Base-by-base conservation (phyloP, 2,888 invertebrate species). In the Chaitophorus viminalis region DNA sequence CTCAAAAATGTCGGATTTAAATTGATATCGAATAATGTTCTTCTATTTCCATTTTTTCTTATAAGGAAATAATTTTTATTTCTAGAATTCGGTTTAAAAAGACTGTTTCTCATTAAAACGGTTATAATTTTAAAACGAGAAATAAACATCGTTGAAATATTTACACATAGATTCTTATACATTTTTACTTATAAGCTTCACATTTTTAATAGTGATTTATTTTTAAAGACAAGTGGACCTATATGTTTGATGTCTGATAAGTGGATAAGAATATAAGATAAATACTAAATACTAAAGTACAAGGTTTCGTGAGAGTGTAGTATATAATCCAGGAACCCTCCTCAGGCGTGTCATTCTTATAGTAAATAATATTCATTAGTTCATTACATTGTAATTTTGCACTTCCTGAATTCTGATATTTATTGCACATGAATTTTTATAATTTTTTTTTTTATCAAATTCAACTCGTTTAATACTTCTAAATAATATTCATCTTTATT, bases 361-460 rank as follows among this genome's bases (percentile, higher is more conserved):
- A 3, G 46, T 46, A 31, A 29, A 29, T 46, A 8, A 25, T 6
- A 31, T n/a, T n/a, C 46, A 31, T 31, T 46, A 70, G n/a, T 46
- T 31, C n/a, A 46, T n/a, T 31, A 29, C 11, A 70, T 31, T 70
- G 17, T 82, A n/a, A 33, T 70, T 52, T 70, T 8, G n/a, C 31
- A 82, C 46, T 82, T 82, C 82, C 82, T 74, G 54, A 74, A 74
- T 74, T 82, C 18, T 21, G 39, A 79, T 60, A 79, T n/a, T 65
- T 25, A 25, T 60, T 60, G 25, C 8, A 60, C 21, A 21, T 60
- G 4, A 21, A 25, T 60, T 60, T 25, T 60, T 25, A 25, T 60
- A 21, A 18, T 3, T 60, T 60, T 60, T 60, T 60, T 60, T 21
- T 3, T 9, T 60, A 14, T 46, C 14, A 1, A 46, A 46, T 46